phyloP scores from a whole-genome alignment of 2,797 vertebrate genomes.

The Momotus momota region DNA sequence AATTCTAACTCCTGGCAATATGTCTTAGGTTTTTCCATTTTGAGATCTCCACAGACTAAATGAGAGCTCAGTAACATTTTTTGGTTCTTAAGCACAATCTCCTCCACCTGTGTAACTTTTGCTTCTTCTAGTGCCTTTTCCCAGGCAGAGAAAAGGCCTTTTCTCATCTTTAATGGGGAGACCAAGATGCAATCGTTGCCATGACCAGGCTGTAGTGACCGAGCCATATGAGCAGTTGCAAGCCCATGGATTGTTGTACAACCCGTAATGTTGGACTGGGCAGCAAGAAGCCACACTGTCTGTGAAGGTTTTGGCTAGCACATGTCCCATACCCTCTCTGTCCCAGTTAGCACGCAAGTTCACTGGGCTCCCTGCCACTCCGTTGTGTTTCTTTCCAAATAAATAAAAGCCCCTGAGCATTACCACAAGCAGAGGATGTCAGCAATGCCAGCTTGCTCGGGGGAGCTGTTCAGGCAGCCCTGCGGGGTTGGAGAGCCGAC shows the following conservation, averaged over 20 bases:
- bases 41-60: neutral
- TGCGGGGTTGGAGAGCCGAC: fast-evolving
- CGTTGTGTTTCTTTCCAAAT: fast-evolving
- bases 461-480: neutral
- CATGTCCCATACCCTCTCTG: neutral
- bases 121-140: neutral
- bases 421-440: neutral
- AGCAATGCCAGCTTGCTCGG: fast-evolving
- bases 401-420: neutral
- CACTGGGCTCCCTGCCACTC: neutral
- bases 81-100: neutral
- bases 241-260: neutral
- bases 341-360: neutral
- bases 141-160: neutral
- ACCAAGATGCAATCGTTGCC: neutral
- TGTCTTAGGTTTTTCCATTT: neutral
- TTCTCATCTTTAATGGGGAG: neutral
- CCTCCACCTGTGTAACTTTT: neutral
- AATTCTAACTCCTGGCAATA: neutral
- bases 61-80: neutral
- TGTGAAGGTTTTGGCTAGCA: neutral
- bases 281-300: neutral
- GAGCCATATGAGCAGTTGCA: neutral
- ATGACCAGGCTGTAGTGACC: neutral
- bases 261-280: fast-evolving